Percentiles rank a stretch among this genome's conserved stretches.
These are phyloP conservation scores for Cavia porcellus DNA, from an alignment of 2,113 vertebrate species.

Conservation along the genomic window DNA sequence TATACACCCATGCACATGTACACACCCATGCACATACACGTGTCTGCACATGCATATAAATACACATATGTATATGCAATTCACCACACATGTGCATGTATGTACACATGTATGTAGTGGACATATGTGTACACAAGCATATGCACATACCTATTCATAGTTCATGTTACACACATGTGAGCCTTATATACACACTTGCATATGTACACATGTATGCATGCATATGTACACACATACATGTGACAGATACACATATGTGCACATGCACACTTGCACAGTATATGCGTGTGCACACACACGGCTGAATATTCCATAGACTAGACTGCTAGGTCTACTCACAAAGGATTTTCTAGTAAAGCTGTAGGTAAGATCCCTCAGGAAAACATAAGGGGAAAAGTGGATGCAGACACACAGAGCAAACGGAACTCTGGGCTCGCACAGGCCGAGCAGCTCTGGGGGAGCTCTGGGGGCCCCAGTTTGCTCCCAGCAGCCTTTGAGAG, in stretches of 20 bases:
- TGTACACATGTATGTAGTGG: not conserved
- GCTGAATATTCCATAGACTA: not conserved
- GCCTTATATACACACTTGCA: not conserved
- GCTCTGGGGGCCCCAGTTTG: not conserved
- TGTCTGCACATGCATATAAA: not conserved
- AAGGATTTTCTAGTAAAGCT: not conserved
- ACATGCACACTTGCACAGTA: too few relatives aligned
- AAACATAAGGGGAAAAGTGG: not conserved
- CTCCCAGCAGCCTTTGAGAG: fast-evolving
- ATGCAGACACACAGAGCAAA: not conserved
- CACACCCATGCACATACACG: not conserved
- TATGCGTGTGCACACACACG: not conserved
- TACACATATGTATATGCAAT: too few relatives aligned
- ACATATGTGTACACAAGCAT: too few relatives aligned
- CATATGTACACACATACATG: too few relatives aligned
- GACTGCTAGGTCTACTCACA: not conserved
- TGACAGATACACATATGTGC: not conserved
- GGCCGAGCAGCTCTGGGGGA: not conserved
- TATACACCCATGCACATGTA: too few relatives aligned
- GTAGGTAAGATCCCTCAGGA: not conserved
- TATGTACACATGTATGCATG: too few relatives aligned
- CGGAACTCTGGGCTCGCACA: not conserved
- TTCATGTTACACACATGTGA: not conserved
- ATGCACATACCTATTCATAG: not conserved
- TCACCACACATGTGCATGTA: too few relatives aligned